Conservation (phyloP, 2,113 vertebrate species). For the Cololabis saira region DNA sequence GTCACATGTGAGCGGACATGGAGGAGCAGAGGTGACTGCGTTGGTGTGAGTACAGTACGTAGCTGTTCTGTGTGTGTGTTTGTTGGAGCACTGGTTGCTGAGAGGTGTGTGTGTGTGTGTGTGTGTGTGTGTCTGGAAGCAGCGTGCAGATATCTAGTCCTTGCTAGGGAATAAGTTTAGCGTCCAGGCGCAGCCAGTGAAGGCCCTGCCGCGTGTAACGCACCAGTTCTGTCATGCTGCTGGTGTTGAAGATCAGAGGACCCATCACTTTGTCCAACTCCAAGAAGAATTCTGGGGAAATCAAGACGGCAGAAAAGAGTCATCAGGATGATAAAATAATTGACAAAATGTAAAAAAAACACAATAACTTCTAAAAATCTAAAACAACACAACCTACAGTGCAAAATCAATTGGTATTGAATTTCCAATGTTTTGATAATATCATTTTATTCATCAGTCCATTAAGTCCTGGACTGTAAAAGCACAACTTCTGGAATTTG, state of each 20-base stretch:
- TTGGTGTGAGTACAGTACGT: constrained; percentile 37
- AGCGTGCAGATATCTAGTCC: constrained; percentile 40
- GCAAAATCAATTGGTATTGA: too few relatives aligned
- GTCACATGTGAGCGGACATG: constrained; percentile 44
- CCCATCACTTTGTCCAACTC: constrained; percentile 98
- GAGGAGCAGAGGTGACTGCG: constrained; percentile 55
- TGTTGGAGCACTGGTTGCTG: constrained; percentile 38
- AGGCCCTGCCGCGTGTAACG: constrained; percentile 97
- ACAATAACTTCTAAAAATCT: not conserved
- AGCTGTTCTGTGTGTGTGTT: constrained; percentile 22
- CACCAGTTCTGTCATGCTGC: constrained; percentile 98
- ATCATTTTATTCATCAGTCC: not conserved
- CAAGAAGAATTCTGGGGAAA: constrained; percentile 91
- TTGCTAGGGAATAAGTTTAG: constrained; percentile 86
- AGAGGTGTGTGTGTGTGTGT: constrained; percentile 41
- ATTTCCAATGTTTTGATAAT: not conserved
- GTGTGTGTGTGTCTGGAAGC: constrained; percentile 31
- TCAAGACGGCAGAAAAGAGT: not conserved
- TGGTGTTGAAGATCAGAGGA: constrained; percentile 96
- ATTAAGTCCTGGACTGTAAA: not conserved
- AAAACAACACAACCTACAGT: too few relatives aligned
- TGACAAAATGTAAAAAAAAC: not conserved
- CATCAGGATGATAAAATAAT: not conserved
- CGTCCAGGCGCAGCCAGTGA: constrained; percentile 96
- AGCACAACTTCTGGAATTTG: not conserved